These are phyloP conservation scores for Drosophila subsilvestris DNA, from an alignment of 2,888 invertebrate species.

Conservation along the genomic window DNA sequence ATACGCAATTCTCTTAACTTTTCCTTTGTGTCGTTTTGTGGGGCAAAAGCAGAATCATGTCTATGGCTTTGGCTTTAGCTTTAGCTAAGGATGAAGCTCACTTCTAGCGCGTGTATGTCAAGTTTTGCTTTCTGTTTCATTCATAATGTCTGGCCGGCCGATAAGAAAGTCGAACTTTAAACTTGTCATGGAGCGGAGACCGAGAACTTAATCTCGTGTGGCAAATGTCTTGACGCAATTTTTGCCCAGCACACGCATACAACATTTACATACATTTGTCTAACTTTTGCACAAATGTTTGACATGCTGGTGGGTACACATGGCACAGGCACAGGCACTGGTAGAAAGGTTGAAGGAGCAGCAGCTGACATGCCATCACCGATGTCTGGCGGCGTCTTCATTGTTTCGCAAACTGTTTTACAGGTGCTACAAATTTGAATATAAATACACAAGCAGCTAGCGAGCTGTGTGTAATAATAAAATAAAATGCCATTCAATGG, in stretches of 20 bases:
- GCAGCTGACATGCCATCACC: conserved; percentile 46
- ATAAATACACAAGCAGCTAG: conserved; percentile 65
- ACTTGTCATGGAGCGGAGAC: conserved; percentile 42
- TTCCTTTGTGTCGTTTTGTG: conserved; percentile 23
- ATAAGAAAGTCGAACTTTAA: conserved; percentile 63
- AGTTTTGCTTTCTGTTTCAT: conserved; percentile 8
- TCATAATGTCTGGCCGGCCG: conserved; percentile 62
- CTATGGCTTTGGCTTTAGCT: conserved; percentile 13
- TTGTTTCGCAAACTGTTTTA: conserved; percentile 72
- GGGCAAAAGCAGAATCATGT: conserved; percentile 25
- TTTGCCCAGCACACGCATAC: conserved; percentile 48
- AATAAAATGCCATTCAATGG: conserved; percentile 74
- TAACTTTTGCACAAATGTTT: conserved; percentile 57
- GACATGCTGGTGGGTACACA: background rate
- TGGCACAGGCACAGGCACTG: background rate
- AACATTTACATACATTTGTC: conserved; percentile 60
- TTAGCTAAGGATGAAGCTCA: background rate
- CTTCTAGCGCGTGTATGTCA: conserved; percentile 30
- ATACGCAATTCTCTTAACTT: conserved; percentile 48
- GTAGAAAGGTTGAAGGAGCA: conserved; percentile 30
- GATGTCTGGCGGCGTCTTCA: conserved; percentile 60
- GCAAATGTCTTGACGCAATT: conserved; percentile 65
- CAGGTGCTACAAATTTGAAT: conserved; percentile 78
- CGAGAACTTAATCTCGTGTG: conserved; percentile 56
- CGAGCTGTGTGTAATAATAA: conserved; percentile 72